phyloP scores from a whole-genome alignment of 2,888 invertebrate genomes.

The Augochlorella aurata region DNA sequence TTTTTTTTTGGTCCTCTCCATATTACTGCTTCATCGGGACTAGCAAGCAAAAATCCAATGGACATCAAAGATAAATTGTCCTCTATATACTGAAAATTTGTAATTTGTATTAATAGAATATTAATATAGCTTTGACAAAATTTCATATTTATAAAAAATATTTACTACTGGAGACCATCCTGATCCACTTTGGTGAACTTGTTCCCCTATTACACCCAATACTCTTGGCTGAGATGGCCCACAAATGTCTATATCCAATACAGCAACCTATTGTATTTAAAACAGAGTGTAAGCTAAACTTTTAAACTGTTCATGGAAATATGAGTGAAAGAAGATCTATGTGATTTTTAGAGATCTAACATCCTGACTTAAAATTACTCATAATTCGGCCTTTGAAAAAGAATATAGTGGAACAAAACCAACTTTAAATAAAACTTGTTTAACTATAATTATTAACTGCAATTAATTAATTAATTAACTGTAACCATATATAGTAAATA shows the following conservation, averaged over 20 bases:
- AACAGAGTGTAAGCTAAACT: slow-evolving; percentile 19
- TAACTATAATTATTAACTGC: background rate
- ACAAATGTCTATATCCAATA: slow-evolving; percentile 98
- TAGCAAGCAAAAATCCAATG: slow-evolving; percentile 94
- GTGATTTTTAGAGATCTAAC: background rate
- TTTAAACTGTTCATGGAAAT: background rate
- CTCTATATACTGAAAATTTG: slow-evolving; percentile 88
- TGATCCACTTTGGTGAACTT: slow-evolving; percentile 97
- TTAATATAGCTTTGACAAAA: background rate
- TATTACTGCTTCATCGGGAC: slow-evolving; percentile 97
- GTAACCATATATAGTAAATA: no score
- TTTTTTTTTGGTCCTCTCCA: slow-evolving; percentile 99
- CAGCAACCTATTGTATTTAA: slow-evolving; percentile 88
- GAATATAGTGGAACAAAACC: no score
- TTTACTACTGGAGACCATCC: slow-evolving; percentile 98
- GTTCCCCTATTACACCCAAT: slow-evolving; percentile 94
- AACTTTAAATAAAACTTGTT: background rate
- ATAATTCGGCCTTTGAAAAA: background rate
- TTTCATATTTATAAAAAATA: slow-evolving; percentile 59
- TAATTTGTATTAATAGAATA: slow-evolving; percentile 20
- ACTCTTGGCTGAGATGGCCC: slow-evolving; percentile 98
- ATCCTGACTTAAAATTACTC: background rate
- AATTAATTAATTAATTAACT: no score
- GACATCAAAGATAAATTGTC: slow-evolving; percentile 99
- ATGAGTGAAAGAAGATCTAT: background rate